These are phyloP conservation scores for Luperina testacea DNA, from an alignment of 2,888 invertebrate genomes.

Conservation along the genomic window DNA sequence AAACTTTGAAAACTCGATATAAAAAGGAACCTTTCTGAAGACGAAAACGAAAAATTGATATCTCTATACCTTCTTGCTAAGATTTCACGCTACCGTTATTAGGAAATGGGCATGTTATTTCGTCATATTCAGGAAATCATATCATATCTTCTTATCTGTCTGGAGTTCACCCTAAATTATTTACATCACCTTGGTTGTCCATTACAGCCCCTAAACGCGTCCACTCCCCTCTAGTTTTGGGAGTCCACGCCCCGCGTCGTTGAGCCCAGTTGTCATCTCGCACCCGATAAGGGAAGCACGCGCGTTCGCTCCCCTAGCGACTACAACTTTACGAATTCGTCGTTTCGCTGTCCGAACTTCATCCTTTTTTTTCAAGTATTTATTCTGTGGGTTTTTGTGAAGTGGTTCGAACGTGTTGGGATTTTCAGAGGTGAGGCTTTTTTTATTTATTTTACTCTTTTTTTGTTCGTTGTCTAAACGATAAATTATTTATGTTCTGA, in stretches of 20 bases:
- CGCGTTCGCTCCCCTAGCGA: conserved; percentile 49
- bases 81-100: conserved; percentile 9
- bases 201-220: conserved; percentile 62
- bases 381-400: conserved; percentile 63
- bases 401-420: conserved; percentile 55
- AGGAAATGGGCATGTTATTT: conserved; percentile 39
- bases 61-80: conserved; percentile 3
- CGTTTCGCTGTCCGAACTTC: conserved; percentile 49
- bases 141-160: conserved; percentile 68
- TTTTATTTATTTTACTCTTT: not conserved
- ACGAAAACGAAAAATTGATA: not conserved
- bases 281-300: conserved; percentile 63
- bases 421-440: conserved; percentile 56
- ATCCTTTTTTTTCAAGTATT: conserved; percentile 31
- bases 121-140: conserved; percentile 63
- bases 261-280: conserved; percentile 67
- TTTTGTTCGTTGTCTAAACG: not conserved
- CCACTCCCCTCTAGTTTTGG: conserved; percentile 73
- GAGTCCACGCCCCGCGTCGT: conserved; percentile 72
- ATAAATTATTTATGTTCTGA: not conserved
- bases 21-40: conserved; percentile 1
- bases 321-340: conserved; percentile 64
- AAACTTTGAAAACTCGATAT: conserved; percentile 16
- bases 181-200: conserved; percentile 67
- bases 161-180: conserved; percentile 69